A percentile compares a stretch with the other conserved stretches of the same genome.
Conservation (phyloP, 2,113 vertebrate species). For the Orthonyx spaldingii region DNA sequence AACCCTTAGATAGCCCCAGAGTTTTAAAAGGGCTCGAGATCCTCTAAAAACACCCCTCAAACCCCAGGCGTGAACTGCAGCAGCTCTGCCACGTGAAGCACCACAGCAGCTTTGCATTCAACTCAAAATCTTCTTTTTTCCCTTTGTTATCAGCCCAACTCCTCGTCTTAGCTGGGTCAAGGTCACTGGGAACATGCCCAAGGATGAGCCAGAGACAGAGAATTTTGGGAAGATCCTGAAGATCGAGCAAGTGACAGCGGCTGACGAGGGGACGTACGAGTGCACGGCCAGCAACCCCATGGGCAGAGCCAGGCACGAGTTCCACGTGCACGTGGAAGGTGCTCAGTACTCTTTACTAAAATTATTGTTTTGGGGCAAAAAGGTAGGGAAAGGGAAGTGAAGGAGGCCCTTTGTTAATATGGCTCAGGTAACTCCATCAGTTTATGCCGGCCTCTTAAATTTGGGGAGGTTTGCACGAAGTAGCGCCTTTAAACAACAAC, state of each 20-base stretch:
- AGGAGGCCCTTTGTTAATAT: not conserved
- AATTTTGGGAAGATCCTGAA: slow-evolving; percentile 82
- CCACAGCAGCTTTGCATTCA: not conserved
- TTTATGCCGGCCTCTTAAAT: not conserved
- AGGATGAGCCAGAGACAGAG: slow-evolving; percentile 67
- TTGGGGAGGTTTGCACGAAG: not conserved
- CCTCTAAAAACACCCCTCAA: not conserved
- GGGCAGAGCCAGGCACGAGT: slow-evolving; percentile 77
- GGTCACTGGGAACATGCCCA: slow-evolving; percentile 67
- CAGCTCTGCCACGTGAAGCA: not conserved
- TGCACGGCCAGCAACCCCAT: slow-evolving; percentile 83
- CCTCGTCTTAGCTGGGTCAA: slow-evolving; percentile 87
- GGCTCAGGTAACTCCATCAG: accelerated
- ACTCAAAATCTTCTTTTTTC: not conserved
- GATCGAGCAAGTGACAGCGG: slow-evolving; percentile 74
- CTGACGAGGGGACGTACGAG: slow-evolving; percentile 83
- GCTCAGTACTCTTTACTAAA: not conserved
- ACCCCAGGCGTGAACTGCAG: accelerated
- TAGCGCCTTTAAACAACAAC: not conserved
- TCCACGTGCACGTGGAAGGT: slow-evolving; percentile 88
- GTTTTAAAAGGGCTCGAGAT: not conserved
- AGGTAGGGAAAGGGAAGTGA: not conserved
- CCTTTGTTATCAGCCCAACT: slow-evolving; percentile 78
- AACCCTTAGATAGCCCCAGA: not conserved
- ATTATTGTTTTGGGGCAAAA: not conserved